Evolutionary conservation across 2,888 invertebrate species (phyloP).

Genomic region (Arrhopalites spinosus): DNA sequence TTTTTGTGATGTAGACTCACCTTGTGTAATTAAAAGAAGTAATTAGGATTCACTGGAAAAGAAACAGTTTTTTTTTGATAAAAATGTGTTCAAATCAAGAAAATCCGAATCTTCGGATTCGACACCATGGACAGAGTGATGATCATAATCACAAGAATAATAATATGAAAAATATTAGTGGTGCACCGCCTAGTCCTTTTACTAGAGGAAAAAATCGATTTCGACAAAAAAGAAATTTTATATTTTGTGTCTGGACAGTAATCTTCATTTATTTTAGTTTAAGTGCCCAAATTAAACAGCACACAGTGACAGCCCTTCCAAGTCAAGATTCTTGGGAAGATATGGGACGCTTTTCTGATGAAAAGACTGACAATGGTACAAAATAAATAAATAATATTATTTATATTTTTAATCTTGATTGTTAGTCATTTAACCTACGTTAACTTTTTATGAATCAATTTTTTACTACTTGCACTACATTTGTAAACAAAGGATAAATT

Average conservation of each 20-base stretch:
- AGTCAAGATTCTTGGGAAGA: neutral
- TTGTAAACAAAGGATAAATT: too few species aligned
- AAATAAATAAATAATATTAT: too few species aligned
- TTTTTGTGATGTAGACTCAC: too few species aligned
- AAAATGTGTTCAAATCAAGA: neutral
- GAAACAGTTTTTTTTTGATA: too few species aligned
- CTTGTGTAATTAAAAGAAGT: too few species aligned
- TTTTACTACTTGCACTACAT: too few species aligned
- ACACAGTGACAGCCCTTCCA: neutral
- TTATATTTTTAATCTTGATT: too few species aligned
- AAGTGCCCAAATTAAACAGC: constrained; percentile 39
- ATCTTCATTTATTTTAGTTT: constrained; percentile 51
- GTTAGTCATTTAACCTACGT: neutral
- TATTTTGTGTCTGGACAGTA: constrained; percentile 49
- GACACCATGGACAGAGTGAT: neutral
- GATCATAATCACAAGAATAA: neutral
- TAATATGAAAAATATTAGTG: neutral
- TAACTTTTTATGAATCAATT: too few species aligned
- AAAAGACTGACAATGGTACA: neutral
- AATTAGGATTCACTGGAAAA: too few species aligned
- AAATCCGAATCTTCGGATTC: neutral
- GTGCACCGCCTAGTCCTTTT: neutral
- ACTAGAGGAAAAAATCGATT: constrained; percentile 23
- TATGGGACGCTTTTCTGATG: neutral
- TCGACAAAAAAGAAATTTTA: constrained; percentile 43